These are phyloP conservation scores for Platycheirus albimanus DNA, from an alignment of 2,888 invertebrate genomes.

Conservation along the genomic window DNA sequence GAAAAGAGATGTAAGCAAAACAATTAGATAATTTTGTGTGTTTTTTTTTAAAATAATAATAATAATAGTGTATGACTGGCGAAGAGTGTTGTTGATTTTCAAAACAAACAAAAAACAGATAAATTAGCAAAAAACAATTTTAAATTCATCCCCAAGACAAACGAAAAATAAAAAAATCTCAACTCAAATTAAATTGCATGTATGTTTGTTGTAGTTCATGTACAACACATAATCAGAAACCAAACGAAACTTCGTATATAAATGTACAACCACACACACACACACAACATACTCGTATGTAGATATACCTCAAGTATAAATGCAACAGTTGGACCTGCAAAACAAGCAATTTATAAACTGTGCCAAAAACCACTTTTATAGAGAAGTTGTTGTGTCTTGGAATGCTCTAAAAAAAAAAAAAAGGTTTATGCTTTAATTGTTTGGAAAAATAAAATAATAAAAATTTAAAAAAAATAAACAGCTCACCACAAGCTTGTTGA, in stretches of 20 bases:
- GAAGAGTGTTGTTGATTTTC: constrained; percentile 73
- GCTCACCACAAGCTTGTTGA: constrained; percentile 12
- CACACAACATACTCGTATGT: constrained; percentile 49
- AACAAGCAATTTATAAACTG: constrained; percentile 65
- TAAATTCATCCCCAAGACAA: constrained; percentile 46
- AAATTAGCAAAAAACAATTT: constrained; percentile 62
- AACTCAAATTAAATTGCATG: constrained; percentile 41
- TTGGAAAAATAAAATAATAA: too few species aligned
- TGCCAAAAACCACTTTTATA: constrained; percentile 64
- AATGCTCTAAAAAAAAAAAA: constrained; percentile 32
- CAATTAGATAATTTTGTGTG: constrained; percentile 67
- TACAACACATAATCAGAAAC: constrained; percentile 35
- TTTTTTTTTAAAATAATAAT: constrained; percentile 38
- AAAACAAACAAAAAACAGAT: constrained; percentile 23
- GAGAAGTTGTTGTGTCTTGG: constrained; percentile 64
- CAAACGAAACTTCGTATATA: background rate
- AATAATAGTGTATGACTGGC: constrained; percentile 73
- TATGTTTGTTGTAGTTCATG: too few species aligned
- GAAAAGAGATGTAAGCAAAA: constrained; percentile 58
- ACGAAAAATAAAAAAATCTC: constrained; percentile 11
- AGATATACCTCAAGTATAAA: constrained; percentile 70
- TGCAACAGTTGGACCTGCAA: constrained; percentile 69
- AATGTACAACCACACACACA: constrained; percentile 30
- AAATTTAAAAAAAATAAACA: constrained; percentile 38
- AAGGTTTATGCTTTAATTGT: constrained; percentile 24